Evolutionary conservation across 30 jellyfish, hydroid and myxozoan species (phyloP), one percentile per base, ranked within the genome.

Genomic region (Rhopilema esculentum): DNA sequence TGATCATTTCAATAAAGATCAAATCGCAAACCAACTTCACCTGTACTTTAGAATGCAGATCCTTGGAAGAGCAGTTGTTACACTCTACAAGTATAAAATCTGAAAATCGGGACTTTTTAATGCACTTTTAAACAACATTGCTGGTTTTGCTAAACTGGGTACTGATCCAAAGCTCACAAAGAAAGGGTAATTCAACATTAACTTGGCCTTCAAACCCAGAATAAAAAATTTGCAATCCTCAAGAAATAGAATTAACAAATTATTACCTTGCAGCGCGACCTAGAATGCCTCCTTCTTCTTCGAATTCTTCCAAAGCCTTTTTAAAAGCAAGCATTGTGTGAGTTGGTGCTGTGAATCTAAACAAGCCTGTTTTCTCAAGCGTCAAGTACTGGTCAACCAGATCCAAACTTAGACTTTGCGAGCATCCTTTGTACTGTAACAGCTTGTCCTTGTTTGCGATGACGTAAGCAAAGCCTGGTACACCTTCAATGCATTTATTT

Each of bases 401-500:
- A 89, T 94, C 98, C 9, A 94, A 87, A 71, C 98, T 94, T 16
- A 94, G 87, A 66, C 97, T 66, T 52, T 97, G 69, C 4, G 97
- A 88, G 62, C 87, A 50, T 15, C 97, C 98, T 80, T 89, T 73
- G 87, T 97, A 94, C 57, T 89, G 84, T 69, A 89, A 15, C 82
- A 94, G 78, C 51, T 90, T 77, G 19, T 80, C 97, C 64, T 75
- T 80, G 48, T 90, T 79, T 16, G 90, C 97, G 27, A 94, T 90
- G 74, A 72, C 94, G 53, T 52, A 88, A 16, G 97, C 79, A 57
- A 94, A 94, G n/a, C 98, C 98, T 24, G 98, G 98, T 15, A 88
- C 97, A 2, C 98, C 98, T 89, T 94, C 98, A 27, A 94, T 89
- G 85, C 98, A 94, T 69, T 94, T 94, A 51, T 94, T 94, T 23